These are phyloP conservation scores for Theristicus caerulescens DNA, from an alignment of 2,113 vertebrate species.

Conservation along the genomic window DNA sequence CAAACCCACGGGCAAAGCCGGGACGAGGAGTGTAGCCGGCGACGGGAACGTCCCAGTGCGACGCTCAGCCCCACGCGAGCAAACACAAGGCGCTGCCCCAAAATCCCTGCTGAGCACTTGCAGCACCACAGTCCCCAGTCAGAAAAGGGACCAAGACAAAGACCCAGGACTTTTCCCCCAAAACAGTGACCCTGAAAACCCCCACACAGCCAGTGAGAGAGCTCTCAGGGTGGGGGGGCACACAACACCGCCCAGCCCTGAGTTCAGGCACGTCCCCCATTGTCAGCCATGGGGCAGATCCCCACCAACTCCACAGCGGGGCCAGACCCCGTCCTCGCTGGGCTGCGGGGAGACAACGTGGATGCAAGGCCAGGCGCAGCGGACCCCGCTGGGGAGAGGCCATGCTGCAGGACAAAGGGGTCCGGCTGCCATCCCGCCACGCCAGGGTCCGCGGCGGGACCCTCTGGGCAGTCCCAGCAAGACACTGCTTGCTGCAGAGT, in stretches of 20 bases:
- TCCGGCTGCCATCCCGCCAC: accelerated
- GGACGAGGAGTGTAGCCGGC: not conserved
- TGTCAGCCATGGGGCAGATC: not conserved
- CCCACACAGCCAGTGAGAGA: accelerated
- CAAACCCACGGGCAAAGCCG: not conserved
- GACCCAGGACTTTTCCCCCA: accelerated
- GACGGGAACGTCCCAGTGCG: not conserved
- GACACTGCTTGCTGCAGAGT: not conserved
- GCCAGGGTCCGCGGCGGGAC: accelerated
- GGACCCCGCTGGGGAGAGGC: not conserved
- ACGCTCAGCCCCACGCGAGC: accelerated
- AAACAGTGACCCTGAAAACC: not conserved
- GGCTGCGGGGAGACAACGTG: accelerated
- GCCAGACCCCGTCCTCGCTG: accelerated
- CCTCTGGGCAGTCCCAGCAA: accelerated
- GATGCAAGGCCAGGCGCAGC: not conserved
- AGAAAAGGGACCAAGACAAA: not conserved
- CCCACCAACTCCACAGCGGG: accelerated
- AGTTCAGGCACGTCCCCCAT: not conserved
- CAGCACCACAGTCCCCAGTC: accelerated
- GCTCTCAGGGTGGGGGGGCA: not conserved
- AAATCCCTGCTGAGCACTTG: not conserved
- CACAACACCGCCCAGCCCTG: not conserved
- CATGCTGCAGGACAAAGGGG: not conserved
- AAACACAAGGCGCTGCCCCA: not conserved